Evolutionary conservation across 2,888 invertebrate species (phyloP).

Genomic region (Odontomyia ornata): DNA sequence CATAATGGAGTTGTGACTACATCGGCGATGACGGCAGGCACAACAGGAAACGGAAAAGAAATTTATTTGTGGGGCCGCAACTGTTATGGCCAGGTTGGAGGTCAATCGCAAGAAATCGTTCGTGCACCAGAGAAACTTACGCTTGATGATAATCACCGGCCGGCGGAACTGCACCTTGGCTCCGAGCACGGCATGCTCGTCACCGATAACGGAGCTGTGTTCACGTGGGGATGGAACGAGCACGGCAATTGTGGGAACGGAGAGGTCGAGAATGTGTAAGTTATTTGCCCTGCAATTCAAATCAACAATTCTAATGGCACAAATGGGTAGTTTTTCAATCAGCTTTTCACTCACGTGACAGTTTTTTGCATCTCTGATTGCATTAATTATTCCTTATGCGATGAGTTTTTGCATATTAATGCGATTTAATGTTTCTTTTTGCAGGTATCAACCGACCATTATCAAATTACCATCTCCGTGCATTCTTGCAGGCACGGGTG

Average conservation of each 20-base stretch:
- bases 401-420: background rate
- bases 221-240: slow-evolving; percentile 91
- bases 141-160: slow-evolving; percentile 52
- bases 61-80: slow-evolving; percentile 84
- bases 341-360: background rate
- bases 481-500: slow-evolving; percentile 59
- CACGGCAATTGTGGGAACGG: slow-evolving; percentile 85
- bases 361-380: background rate
- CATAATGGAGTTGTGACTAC: slow-evolving; percentile 72
- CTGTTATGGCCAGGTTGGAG: slow-evolving; percentile 80
- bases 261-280: slow-evolving; percentile 61
- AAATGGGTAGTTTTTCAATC: slow-evolving; percentile 35
- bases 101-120: slow-evolving; percentile 58
- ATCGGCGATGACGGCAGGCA: slow-evolving; percentile 59
- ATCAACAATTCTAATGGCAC: background rate
- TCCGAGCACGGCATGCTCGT: slow-evolving; percentile 83
- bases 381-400: background rate
- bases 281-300: slow-evolving; percentile 1
- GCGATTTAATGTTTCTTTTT: slow-evolving; percentile 6
- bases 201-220: slow-evolving; percentile 71
- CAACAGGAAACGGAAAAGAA: slow-evolving; percentile 65
- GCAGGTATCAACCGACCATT: slow-evolving; percentile 57
- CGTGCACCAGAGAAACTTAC: slow-evolving; percentile 57
- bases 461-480: slow-evolving; percentile 56
- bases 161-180: slow-evolving; percentile 67